Conservation (phyloP, 2,113 vertebrate species). For the Psittacus erithacus region DNA sequence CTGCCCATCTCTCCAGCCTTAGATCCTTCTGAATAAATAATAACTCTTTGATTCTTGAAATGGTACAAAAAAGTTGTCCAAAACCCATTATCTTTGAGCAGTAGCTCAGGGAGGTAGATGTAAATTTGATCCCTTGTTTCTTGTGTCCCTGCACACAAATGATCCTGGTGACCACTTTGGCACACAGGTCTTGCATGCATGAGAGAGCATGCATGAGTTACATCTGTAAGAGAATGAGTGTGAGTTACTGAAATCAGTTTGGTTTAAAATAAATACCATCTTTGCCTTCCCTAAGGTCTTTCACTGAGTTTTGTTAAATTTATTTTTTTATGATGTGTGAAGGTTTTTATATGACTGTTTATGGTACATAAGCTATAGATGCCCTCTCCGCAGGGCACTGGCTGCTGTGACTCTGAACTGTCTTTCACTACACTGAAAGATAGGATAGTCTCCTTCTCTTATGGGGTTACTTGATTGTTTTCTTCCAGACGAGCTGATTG, state of each 20-base stretch:
- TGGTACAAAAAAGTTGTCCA: neutral
- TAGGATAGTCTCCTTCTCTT: neutral
- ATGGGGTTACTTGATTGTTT: neutral
- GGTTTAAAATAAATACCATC: neutral
- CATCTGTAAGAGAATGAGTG: neutral
- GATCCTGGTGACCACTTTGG: neutral
- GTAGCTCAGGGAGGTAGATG: neutral
- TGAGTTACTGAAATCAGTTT: neutral
- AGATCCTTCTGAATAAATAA: neutral
- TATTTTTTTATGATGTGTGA: neutral
- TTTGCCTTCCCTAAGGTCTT: neutral
- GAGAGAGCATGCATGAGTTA: neutral
- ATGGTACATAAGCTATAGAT: neutral
- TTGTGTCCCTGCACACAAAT: neutral
- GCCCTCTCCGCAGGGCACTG: neutral
- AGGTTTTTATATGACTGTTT: neutral
- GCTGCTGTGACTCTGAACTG: neutral
- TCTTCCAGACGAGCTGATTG: conserved; percentile 79
- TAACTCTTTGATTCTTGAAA: neutral
- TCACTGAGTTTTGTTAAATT: neutral
- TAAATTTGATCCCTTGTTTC: neutral
- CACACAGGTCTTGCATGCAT: neutral
- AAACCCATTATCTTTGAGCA: neutral
- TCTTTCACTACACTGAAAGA: neutral
- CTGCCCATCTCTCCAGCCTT: neutral